Percentiles rank a stretch among this genome's conserved stretches.
Conservation (phyloP, 1,140 invertebrate species). For the Leucophenga varia region DNA sequence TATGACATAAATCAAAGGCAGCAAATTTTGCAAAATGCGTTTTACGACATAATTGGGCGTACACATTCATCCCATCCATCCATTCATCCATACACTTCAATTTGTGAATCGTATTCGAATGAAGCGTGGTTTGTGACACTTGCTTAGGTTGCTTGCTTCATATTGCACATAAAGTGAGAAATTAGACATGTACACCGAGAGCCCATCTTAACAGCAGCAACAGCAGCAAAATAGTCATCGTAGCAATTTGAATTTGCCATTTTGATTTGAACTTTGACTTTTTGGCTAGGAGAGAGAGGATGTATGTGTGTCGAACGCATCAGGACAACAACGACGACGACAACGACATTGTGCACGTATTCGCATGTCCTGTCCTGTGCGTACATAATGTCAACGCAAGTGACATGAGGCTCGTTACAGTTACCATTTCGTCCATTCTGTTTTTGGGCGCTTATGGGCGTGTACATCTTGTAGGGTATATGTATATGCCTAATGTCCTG, state of each 20-base stretch:
- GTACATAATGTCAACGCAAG: too few relatives aligned
- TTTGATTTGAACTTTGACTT: conserved; percentile 48
- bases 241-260: conserved; percentile 41
- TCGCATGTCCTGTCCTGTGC: conserved; percentile 11
- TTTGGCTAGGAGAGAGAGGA: too few relatives aligned
- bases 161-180: conserved; percentile 46
- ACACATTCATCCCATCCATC: conserved; percentile 15
- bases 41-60: conserved; percentile 16
- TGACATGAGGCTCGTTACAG: too few relatives aligned
- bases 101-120: conserved; percentile 23
- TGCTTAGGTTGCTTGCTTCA: too few relatives aligned
- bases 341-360: conserved; percentile 2
- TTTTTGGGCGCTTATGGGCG: too few relatives aligned
- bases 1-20: conserved; percentile 41
- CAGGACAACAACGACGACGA: not conserved
- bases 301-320: too few relatives aligned
- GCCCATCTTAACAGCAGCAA: too few relatives aligned
- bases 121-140: conserved; percentile 25
- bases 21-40: not conserved
- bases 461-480: too few relatives aligned
- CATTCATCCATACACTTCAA: conserved; percentile 4
- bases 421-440: too few relatives aligned
- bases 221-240: conserved; percentile 1
- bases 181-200: conserved; percentile 40
- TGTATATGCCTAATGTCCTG: too few relatives aligned